Percentiles rank a stretch among this genome's conserved stretches.
phyloP scores from a whole-genome alignment of 2,888 invertebrate species.

The Lochmaea capreae region DNA sequence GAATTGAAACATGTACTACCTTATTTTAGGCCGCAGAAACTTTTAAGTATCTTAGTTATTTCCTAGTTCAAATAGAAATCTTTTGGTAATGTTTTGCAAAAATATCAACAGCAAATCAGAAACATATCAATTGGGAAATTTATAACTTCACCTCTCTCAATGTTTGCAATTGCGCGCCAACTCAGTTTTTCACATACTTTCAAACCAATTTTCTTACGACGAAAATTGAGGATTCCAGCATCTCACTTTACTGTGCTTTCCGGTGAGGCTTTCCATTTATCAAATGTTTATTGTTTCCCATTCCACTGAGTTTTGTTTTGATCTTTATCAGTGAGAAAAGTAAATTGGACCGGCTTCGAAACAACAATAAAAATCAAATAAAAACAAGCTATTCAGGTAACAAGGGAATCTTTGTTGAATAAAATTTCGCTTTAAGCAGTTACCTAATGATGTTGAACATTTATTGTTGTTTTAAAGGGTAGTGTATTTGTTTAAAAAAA shows the following conservation, averaged over 20 bases:
- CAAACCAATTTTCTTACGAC: background rate
- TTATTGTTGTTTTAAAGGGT: too few species aligned
- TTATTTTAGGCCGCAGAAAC: too few species aligned
- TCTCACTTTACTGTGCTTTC: conserved; percentile 22
- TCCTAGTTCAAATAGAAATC: too few species aligned
- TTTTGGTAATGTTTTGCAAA: too few species aligned
- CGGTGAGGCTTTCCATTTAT: conserved; percentile 47
- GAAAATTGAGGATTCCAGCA: background rate
- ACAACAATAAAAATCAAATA: conserved; percentile 27
- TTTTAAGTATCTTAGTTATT: too few species aligned
- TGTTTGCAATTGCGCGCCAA: background rate
- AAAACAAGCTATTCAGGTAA: background rate
- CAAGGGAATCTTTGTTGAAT: too few species aligned
- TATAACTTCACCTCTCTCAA: background rate
- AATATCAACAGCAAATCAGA: too few species aligned
- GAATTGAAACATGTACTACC: too few species aligned
- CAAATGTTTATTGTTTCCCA: conserved; percentile 50
- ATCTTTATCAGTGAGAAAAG: conserved; percentile 36
- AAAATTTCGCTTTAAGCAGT: too few species aligned
- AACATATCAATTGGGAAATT: too few species aligned
- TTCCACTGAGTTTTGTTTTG: conserved; percentile 33
- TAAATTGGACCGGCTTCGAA: conserved; percentile 41
- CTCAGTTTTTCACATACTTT: background rate
- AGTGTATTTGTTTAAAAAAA: too few species aligned
- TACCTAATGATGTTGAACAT: too few species aligned